Percentiles rank a stretch among this genome's conserved stretches.
Conservation (phyloP, 30 jellyfish, hydroid and myxozoan genomes). For the Mastigias papua region DNA sequence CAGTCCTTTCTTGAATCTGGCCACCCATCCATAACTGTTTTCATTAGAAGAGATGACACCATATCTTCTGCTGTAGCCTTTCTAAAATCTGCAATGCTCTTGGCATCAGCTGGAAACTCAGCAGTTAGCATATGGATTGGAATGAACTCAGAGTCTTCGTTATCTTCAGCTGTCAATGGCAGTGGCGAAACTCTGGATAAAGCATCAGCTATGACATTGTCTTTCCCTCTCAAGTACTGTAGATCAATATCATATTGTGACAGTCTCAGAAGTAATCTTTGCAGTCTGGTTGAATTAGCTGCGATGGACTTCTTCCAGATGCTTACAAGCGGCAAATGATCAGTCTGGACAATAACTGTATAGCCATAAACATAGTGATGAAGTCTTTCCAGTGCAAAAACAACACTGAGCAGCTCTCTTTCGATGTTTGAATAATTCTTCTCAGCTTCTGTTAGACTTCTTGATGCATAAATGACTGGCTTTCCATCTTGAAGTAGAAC, state of each 20-base stretch:
- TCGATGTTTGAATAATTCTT: conserved; percentile 27
- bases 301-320: conserved; percentile 26
- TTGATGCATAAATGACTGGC: conserved; percentile 68
- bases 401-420: conserved; percentile 10
- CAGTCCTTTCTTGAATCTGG: conserved; percentile 39
- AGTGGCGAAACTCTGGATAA: conserved; percentile 29
- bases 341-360: conserved; percentile 18
- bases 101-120: conserved; percentile 21
- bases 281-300: conserved; percentile 1
- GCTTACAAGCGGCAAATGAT: conserved; percentile 33
- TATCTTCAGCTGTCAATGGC: conserved; percentile 5
- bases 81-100: conserved; percentile 15
- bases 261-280: conserved; percentile 21
- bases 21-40: conserved; percentile 30
- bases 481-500: conserved; percentile 52
- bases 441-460: conserved; percentile 49
- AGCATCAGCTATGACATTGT: conserved; percentile 19
- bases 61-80: conserved; percentile 16
- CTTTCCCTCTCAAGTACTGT: conserved; percentile 7
- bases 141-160: conserved; percentile 13
- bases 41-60: conserved; percentile 23
- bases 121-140: conserved; percentile 16
- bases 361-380: conserved; percentile 48
- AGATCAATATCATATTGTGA: neutral
- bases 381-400: conserved; percentile 32